Conservation (phyloP, 2,888 invertebrate genomes). For the Hedya salicella region DNA sequence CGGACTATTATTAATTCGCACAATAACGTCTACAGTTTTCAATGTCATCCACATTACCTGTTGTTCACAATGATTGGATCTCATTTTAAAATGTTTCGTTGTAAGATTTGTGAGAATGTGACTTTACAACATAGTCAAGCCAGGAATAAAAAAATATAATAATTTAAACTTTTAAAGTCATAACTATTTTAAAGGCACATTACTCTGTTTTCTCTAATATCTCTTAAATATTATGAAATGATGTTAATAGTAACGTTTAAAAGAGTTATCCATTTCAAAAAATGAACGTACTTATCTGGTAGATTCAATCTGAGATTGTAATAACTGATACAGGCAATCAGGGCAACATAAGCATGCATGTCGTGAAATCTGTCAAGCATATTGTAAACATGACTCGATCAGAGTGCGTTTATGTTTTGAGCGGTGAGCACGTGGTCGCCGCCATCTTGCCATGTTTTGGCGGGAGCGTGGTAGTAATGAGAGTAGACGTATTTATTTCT, state of each 20-base stretch:
- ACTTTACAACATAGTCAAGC: too few species aligned
- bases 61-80: background rate
- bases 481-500: too few species aligned
- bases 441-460: slow-evolving; percentile 69
- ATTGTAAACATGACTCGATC: slow-evolving; percentile 5
- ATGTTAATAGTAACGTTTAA: too few species aligned
- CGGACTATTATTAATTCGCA: slow-evolving; percentile 27
- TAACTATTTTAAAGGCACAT: too few species aligned
- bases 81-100: background rate
- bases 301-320: background rate
- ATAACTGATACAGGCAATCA: background rate
- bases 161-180: too few species aligned
- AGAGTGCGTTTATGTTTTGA: slow-evolving; percentile 4
- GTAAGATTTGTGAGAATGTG: background rate
- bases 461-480: slow-evolving; percentile 48
- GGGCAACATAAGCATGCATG: background rate
- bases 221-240: too few species aligned
- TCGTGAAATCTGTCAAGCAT: slow-evolving; percentile 4
- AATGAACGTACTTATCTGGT: background rate
- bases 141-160: too few species aligned
- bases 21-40: slow-evolving; percentile 20
- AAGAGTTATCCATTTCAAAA: background rate
- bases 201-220: too few species aligned
- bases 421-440: slow-evolving; percentile 66
- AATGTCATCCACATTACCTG: slow-evolving; percentile 25